A percentile compares a stretch with the other conserved stretches of the same genome.
phyloP scores from a whole-genome alignment of 2,797 vertebrate genomes.

The Pseudotriccus pelzelni region DNA sequence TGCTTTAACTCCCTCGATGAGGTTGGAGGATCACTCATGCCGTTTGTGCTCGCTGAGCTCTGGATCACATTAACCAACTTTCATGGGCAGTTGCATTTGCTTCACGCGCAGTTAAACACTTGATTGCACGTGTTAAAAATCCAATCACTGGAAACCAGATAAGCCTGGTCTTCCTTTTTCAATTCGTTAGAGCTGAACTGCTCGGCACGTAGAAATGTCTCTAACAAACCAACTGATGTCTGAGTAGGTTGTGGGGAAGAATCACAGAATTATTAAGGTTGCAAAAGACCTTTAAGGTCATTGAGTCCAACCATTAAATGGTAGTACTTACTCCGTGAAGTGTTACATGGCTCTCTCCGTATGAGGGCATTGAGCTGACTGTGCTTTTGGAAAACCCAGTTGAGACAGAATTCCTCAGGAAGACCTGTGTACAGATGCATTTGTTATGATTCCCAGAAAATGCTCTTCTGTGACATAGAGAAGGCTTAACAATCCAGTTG shows the following conservation, averaged over 20 bases:
- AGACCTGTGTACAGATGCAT: background rate
- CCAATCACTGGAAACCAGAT: background rate
- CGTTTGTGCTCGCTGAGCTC: background rate
- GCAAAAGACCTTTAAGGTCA: background rate
- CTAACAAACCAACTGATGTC: background rate
- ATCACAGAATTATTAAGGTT: background rate
- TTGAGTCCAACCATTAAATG: background rate
- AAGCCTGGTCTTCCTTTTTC: background rate
- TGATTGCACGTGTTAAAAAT: background rate
- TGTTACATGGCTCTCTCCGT: rapidly evolving
- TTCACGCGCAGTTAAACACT: background rate
- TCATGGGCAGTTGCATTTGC: background rate
- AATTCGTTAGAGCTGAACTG: background rate
- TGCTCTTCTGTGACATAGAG: background rate
- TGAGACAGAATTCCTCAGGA: background rate
- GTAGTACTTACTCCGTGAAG: background rate
- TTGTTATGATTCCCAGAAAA: background rate
- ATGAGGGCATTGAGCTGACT: too few relatives aligned
- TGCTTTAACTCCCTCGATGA: background rate
- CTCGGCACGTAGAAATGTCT: background rate
- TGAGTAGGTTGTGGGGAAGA: background rate
- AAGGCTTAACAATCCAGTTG: background rate
- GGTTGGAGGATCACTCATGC: background rate
- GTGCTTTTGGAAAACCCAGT: background rate
- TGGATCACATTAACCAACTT: background rate